Evolutionary conservation across 2,888 invertebrate species (phyloP), one percentile per base, ranked within the genome.

Genomic region (Adelognathus sp.): DNA sequence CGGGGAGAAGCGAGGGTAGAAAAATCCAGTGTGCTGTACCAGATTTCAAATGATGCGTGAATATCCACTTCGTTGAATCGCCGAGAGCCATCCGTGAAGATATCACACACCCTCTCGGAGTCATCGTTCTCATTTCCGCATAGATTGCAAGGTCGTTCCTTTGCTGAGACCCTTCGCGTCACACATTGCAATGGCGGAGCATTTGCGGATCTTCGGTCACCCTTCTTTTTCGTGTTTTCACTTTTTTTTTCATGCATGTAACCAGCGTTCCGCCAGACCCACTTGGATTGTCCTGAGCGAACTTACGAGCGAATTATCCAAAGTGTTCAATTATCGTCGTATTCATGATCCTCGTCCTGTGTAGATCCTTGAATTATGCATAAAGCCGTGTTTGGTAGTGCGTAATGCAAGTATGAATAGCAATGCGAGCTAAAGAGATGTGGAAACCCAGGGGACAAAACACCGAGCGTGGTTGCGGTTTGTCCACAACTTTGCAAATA

Each of bases 311-410:
- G 54, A 81, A 82, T 82, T 81, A 82, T 82, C 79, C 79, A 81
- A 78, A 80, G 80, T 76, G 80, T 80, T 81, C 79, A 83, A 80
- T 83, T 81, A 81, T 73, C 33, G 72, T 70, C 75, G 76, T 80
- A 81, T 81, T 83, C 81, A 80, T 75, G 80, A 54, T 70, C 44
- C 27, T 64, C 24, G 29, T 1, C 61, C 21, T 31, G 14, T 39
- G 24, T 18, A 16, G 9, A 14, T 27, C 56, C 58, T 33, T 80
- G 76, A 73, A 80, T 83, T 74, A 83, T 80, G 75, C 77, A 76
- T 80, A 77, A 75, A 63, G 79, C 70, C 66, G 82, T 76, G 70
- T 71, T 81, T 80, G 79, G 70, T 61, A 79, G 67, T 73, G 75
- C 77, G 66, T 79, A 81, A 77, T 70, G 73, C 72, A 63, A 70